Percentiles rank a stretch among this genome's conserved stretches.
Conservation (phyloP, 2,888 invertebrate genomes). For the Rotaria socialis region DNA sequence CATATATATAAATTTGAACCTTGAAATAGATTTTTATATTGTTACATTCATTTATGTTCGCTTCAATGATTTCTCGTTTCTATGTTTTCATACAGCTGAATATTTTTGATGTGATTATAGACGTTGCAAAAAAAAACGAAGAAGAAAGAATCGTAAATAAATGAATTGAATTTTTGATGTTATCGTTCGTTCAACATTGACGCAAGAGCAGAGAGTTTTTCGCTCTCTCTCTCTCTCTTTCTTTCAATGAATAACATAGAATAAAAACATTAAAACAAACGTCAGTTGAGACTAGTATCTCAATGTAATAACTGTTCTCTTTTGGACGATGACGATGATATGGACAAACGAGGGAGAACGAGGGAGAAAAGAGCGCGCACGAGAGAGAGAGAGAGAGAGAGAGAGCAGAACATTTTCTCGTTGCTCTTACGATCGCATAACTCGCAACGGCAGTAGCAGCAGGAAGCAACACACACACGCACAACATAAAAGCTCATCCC, state of each 20-base stretch:
- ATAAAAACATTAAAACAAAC: neutral
- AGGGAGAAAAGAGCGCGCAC: neutral
- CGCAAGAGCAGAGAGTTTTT: neutral
- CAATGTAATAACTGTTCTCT: neutral
- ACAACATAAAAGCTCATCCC: neutral
- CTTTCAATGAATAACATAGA: neutral
- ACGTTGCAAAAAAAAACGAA: neutral
- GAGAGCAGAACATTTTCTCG: neutral
- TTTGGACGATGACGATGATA: neutral
- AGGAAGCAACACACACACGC: neutral
- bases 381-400: neutral
- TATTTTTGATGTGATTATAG: neutral
- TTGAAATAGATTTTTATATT: neutral
- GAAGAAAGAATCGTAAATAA: neutral
- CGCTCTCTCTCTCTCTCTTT: neutral
- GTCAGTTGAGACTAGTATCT: neutral
- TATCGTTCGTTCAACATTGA: neutral
- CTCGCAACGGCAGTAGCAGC: slow-evolving; percentile 18
- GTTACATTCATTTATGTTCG: neutral
- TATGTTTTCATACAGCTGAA: neutral
- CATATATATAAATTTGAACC: neutral
- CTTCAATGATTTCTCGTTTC: neutral
- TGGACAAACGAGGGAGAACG: neutral
- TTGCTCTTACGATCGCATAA: neutral
- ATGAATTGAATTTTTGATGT: neutral